A percentile compares a stretch with the other conserved stretches of the same genome.
phyloP scores from a whole-genome alignment of 2,797 vertebrate species.

The Eurystomus glaucurus region DNA sequence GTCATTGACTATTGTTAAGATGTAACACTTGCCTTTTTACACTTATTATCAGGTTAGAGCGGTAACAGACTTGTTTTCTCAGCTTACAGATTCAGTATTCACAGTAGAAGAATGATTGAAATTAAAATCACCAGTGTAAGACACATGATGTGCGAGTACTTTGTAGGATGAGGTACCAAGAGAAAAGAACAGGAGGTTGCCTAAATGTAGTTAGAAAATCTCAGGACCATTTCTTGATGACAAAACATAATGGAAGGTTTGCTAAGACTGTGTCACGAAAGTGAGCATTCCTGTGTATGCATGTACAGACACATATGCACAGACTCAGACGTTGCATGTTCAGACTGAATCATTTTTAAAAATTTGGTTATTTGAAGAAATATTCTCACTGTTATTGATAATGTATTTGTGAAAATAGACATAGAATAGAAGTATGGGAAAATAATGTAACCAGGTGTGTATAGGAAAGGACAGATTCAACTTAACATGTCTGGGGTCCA shows the following conservation, averaged over 20 bases:
- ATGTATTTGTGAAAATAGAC: neutral
- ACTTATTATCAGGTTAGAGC: neutral
- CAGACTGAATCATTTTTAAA: neutral
- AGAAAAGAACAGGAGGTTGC: neutral
- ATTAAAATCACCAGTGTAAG: neutral
- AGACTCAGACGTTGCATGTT: neutral
- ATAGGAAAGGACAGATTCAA: neutral
- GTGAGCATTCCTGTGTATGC: neutral
- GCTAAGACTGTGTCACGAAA: neutral
- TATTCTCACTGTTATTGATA: neutral
- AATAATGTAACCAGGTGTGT: neutral
- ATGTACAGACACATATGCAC: neutral
- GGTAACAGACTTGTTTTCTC: neutral
- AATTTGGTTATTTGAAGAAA: neutral
- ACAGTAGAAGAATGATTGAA: neutral
- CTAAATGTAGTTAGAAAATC: neutral
- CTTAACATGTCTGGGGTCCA: rapidly evolving
- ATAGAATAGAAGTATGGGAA: neutral
- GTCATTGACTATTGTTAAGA: neutral
- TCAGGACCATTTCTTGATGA: neutral
- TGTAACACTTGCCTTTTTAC: neutral
- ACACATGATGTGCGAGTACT: neutral
- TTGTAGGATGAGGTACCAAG: neutral
- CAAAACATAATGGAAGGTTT: neutral
- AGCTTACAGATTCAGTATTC: neutral